These are phyloP conservation scores for Antrozous pallidus DNA, from an alignment of 2,797 vertebrate genomes.

Conservation along the genomic window DNA sequence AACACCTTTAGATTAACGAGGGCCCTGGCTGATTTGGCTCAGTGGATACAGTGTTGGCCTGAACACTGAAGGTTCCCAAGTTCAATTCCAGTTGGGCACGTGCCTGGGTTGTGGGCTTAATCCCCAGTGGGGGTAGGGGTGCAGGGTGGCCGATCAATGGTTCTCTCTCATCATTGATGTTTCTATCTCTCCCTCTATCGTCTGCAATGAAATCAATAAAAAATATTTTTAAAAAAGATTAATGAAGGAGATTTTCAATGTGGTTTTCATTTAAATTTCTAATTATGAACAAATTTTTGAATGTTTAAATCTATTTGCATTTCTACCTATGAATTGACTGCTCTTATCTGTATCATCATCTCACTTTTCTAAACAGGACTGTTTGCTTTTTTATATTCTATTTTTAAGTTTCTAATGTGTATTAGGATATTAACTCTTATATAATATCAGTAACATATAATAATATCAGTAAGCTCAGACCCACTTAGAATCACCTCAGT, in stretches of 20 bases:
- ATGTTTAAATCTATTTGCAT: not conserved
- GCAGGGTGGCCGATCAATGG: no score
- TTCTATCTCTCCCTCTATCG: no score
- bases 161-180: no score
- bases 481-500: not conserved
- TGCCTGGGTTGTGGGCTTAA: no score
- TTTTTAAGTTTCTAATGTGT: not conserved
- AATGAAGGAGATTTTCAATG: not conserved
- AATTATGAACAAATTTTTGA: not conserved
- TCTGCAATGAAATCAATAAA: no score
- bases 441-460: not conserved
- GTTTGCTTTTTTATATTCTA: not conserved
- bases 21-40: no score
- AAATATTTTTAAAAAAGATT: not conserved
- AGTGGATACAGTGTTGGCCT: no score
- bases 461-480: not conserved
- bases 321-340: not conserved
- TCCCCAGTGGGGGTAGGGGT: no score
- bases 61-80: no score
- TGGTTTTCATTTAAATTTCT: not conserved
- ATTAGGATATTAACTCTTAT: not conserved
- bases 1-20: not conserved
- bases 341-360: not conserved
- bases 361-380: not conserved
- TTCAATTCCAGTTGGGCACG: no score